Conservation (phyloP, 2,797 vertebrate genomes). For the Rhyacichthys aspro region DNA sequence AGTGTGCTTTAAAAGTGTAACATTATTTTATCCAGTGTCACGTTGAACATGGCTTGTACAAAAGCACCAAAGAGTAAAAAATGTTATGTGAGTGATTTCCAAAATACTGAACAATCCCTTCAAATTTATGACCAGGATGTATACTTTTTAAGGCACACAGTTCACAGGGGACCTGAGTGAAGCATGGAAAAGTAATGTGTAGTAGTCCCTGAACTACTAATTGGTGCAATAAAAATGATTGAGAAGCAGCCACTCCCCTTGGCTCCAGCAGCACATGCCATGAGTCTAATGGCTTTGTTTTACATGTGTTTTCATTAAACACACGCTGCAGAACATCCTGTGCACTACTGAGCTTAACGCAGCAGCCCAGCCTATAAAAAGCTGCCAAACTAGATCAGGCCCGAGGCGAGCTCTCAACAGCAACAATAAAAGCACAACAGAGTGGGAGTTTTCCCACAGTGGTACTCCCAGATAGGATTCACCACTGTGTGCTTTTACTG, state of each 20-base stretch:
- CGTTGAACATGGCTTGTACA: too few species aligned
- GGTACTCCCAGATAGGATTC: constrained; percentile 23
- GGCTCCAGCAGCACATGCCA: too few species aligned
- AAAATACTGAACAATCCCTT: not conserved
- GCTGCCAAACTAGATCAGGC: constrained; percentile 39
- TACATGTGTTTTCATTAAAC: not conserved
- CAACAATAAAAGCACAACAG: constrained; percentile 29
- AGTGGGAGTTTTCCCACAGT: constrained; percentile 29
- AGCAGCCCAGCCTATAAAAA: constrained; percentile 37
- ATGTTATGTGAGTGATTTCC: too few species aligned
- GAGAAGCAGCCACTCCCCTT: too few species aligned
- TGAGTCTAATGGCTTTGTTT: not conserved
- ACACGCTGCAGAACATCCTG: constrained; percentile 42
- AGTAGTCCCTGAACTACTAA: too few species aligned
- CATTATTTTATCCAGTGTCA: too few species aligned
- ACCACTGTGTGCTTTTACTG: constrained; percentile 8
- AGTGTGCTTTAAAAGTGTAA: too few species aligned
- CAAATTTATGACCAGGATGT: not conserved
- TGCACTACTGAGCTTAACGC: not conserved
- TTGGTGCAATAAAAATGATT: too few species aligned
- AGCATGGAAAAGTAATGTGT: too few species aligned
- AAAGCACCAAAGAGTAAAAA: too few species aligned
- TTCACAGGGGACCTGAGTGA: too few species aligned
- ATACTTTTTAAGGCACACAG: too few species aligned
- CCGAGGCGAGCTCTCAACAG: constrained; percentile 24